Conservation (phyloP, 2,888 invertebrate species). For the Phaonia tiefii region DNA sequence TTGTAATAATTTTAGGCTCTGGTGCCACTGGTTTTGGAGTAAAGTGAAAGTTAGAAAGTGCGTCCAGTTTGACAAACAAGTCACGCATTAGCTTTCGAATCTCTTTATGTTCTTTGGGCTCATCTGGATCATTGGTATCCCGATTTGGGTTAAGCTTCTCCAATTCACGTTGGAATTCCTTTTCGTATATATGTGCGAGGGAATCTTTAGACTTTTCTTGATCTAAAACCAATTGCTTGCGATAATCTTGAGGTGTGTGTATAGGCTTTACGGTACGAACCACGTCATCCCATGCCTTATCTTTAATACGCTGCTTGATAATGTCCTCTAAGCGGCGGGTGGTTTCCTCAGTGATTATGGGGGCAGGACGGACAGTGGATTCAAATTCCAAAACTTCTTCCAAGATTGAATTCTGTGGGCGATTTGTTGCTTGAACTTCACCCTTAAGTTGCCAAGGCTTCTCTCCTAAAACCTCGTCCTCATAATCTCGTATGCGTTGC, state of each 20-base stretch:
- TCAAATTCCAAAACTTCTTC: constrained; percentile 96
- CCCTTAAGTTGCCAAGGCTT: constrained; percentile 97
- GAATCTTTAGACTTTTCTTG: constrained; percentile 97
- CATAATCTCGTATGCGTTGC: constrained; percentile 86
- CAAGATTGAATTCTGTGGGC: constrained; percentile 95
- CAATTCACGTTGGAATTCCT: constrained; percentile 88
- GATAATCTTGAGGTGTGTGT: constrained; percentile 90
- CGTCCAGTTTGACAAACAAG: constrained; percentile 93
- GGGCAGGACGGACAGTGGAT: constrained; percentile 90
- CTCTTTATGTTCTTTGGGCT: constrained; percentile 89
- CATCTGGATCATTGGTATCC: constrained; percentile 82
- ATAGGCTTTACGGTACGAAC: constrained; percentile 91
- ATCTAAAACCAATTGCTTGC: constrained; percentile 92
- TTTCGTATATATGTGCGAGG: constrained; percentile 96
- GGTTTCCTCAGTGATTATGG: constrained; percentile 95
- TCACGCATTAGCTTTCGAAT: constrained; percentile 88
- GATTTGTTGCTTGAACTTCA: constrained; percentile 88
- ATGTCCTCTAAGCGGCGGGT: constrained; percentile 93
- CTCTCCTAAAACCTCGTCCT: constrained; percentile 87
- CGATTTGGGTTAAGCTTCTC: constrained; percentile 79
- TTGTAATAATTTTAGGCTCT: constrained; percentile 94
- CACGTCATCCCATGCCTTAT: constrained; percentile 97
- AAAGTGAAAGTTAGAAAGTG: constrained; percentile 95
- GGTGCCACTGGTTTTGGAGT: constrained; percentile 93
- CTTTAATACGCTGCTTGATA: constrained; percentile 94